These are phyloP conservation scores for Cyanistes caeruleus DNA, from an alignment of 2,113 vertebrate species.

Conservation along the genomic window DNA sequence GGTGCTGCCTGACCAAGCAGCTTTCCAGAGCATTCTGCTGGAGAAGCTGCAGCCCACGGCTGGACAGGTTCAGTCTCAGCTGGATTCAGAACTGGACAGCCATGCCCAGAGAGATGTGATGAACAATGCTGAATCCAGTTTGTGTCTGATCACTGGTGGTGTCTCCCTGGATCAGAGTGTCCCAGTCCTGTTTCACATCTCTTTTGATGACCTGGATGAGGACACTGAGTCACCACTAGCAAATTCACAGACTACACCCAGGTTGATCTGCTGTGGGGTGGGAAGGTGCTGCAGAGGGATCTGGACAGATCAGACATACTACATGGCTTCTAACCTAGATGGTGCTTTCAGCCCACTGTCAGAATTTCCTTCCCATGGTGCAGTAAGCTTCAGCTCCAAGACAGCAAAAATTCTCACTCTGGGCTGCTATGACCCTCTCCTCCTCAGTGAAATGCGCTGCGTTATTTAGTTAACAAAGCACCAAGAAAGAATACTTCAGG, in stretches of 20 bases:
- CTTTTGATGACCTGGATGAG: neutral
- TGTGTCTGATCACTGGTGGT: neutral
- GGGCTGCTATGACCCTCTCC: neutral
- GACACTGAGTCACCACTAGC: neutral
- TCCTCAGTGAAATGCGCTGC: neutral
- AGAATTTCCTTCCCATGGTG: neutral
- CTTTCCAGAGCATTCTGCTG: neutral
- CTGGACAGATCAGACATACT: neutral
- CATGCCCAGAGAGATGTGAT: neutral
- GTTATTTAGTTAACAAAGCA: conserved; percentile 4
- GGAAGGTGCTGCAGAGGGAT: neutral
- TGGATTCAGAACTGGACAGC: neutral
- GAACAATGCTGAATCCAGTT: too few relatives aligned
- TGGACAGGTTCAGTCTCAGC: neutral
- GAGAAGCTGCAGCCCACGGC: neutral
- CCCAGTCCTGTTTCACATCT: neutral
- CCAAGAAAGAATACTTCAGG: neutral
- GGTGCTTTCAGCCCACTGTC: neutral
- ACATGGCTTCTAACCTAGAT: neutral
- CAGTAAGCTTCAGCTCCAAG: neutral
- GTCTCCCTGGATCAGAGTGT: neutral
- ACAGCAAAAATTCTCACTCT: neutral
- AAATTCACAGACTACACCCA: neutral
- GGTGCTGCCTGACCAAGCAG: neutral
- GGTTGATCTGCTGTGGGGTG: neutral